Base-by-base conservation (phyloP, 1,140 invertebrate genomes). In the Bombus difficillimus region DNA sequence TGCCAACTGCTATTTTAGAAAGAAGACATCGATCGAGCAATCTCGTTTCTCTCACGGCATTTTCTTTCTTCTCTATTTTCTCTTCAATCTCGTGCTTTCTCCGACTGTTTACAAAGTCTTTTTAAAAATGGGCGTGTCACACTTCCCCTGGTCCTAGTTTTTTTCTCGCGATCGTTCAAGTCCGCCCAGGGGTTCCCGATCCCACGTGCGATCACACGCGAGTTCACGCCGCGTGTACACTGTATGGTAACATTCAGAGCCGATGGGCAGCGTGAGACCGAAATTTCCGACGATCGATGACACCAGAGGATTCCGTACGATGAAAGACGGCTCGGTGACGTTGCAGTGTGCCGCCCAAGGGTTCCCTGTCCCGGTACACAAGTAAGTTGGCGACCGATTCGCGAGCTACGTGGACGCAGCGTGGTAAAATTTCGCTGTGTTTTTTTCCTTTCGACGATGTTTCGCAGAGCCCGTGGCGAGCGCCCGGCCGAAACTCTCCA, bases 181-280 rank as follows among this genome's bases (percentile, higher is more conserved):
- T 37, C 53, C n/a, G 75, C 39, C 32, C 79, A 88, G 87, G 86
- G 88, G 86, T 89, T 78, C 87, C 87, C 84, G 39, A 64, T 86
- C 74, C 10, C 68, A 59, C 47, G 57, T 15, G 18, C 32, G 22
- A 9, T 69, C 8, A 12, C 22, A 15, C 59, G 4, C 22, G 28
- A 37, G 13, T 37, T 32, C 10, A 22, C 34, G 22, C 25, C 25
- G 32, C 57, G 72, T 81, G 84, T 79, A 62, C 57, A 34, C 28
- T n/a, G 47, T 89, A 78, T 64, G 80, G 76, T 89, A 77, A 79
- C 87, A 84, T 92, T 71, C 95, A 97, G 97, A 98, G 94, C 97
- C 97, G 37, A 96, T 97, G 88, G 97, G 96, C 86, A 97, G 97
- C 92, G 97, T 97, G 74, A 96, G 96, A 89, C 97, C 97, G 85